Conservation (phyloP, 2,797 vertebrate species). For the Dendrocincla tyrannina region DNA sequence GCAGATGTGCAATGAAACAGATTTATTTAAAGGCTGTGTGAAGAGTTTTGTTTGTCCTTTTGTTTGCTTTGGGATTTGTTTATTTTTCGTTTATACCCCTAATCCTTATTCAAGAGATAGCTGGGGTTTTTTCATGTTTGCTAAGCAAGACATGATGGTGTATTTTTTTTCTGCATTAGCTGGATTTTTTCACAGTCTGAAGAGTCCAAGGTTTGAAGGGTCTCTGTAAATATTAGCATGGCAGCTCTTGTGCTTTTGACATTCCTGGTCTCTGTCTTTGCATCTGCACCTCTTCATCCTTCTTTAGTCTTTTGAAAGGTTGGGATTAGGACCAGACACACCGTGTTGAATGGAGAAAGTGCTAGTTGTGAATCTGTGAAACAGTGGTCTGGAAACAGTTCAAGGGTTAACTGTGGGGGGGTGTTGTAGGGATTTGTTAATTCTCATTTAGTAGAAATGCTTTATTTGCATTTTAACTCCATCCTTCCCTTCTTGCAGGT, state of each 20-base stretch:
- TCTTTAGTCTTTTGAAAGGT: background rate
- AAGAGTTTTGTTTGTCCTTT: background rate
- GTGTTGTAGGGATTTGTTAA: background rate
- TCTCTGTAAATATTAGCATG: background rate
- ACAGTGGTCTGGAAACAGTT: background rate
- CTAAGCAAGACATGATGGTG: background rate
- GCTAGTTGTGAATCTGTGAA: background rate
- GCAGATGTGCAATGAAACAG: background rate
- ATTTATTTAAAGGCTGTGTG: background rate
- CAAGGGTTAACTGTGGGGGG: background rate
- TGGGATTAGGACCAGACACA: background rate
- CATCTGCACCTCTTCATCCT: background rate
- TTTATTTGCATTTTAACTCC: background rate
- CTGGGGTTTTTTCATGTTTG: background rate
- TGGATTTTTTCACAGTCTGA: background rate
- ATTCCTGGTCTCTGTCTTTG: background rate
- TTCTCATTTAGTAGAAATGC: background rate
- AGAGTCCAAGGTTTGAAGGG: background rate
- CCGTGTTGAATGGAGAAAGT: background rate
- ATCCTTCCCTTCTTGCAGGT: conserved; percentile 76
- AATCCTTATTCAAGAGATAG: background rate
- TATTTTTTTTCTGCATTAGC: background rate
- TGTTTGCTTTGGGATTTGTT: background rate
- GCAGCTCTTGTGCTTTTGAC: background rate
- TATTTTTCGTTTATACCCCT: background rate